A percentile compares a stretch with the other conserved stretches of the same genome.
These are phyloP conservation scores for Saturnia japonica DNA, from an alignment of 2,888 invertebrate species.

Conservation along the genomic window DNA sequence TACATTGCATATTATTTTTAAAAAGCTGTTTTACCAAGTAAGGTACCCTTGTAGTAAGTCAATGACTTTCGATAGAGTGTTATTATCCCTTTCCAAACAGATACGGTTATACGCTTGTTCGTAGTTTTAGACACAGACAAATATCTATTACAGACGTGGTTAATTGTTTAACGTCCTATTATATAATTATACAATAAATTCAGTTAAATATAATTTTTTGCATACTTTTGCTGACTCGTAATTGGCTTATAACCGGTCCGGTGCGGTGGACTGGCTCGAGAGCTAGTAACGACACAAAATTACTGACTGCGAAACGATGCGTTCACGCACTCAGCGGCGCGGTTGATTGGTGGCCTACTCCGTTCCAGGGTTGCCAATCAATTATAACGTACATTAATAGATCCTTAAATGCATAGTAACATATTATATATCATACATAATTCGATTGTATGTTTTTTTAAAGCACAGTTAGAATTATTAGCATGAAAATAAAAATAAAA, in stretches of 20 bases:
- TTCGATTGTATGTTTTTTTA: too few species aligned
- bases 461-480: too few species aligned
- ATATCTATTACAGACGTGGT: neutral
- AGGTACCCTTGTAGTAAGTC: slow-evolving; percentile 1
- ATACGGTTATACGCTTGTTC: neutral
- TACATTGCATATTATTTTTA: neutral
- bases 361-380: slow-evolving; percentile 42
- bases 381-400: neutral
- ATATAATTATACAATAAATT: slow-evolving; percentile 3
- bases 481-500: too few species aligned
- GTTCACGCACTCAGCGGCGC: slow-evolving; percentile 50
- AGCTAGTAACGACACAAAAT: slow-evolving; percentile 68
- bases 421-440: too few species aligned
- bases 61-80: neutral
- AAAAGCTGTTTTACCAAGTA: neutral
- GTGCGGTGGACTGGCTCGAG: slow-evolving; percentile 43
- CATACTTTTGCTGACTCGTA: slow-evolving; percentile 71
- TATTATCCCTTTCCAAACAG: neutral
- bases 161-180: slow-evolving; percentile 10
- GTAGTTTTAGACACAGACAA: neutral
- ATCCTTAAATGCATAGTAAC: neutral
- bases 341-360: slow-evolving; percentile 59
- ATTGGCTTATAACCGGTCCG: slow-evolving; percentile 66
- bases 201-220: slow-evolving; percentile 32
- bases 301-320: slow-evolving; percentile 59